Conservation (phyloP, 1,140 invertebrate genomes). For the Leptonema lineaticorne region DNA sequence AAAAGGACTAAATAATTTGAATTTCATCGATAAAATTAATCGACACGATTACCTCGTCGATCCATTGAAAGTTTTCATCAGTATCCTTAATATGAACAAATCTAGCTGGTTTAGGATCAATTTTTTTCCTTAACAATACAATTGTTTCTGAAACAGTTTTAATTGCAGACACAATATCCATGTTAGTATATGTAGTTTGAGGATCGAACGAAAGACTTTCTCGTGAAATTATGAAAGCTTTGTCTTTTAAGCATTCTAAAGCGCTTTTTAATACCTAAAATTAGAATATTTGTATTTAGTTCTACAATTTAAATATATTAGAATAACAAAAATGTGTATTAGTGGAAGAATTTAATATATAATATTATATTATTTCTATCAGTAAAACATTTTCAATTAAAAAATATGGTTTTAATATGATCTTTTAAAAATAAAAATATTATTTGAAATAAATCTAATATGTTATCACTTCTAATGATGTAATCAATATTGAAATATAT, state of each 20-base stretch:
- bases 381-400: too few species aligned
- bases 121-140: conserved; percentile 50
- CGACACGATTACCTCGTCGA: conserved; percentile 47
- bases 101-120: conserved; percentile 50
- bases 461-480: conserved; percentile 17
- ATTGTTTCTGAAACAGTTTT: conserved; percentile 51
- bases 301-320: too few species aligned
- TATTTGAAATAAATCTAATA: too few species aligned
- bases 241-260: conserved; percentile 48
- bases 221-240: conserved; percentile 56
- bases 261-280: conserved; percentile 50
- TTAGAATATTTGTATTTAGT: background rate
- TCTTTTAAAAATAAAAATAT: too few species aligned
- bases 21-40: background rate
- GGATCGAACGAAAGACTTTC: conserved; percentile 48
- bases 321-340: too few species aligned
- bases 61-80: conserved; percentile 49
- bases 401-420: too few species aligned
- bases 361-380: too few species aligned
- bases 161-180: conserved; percentile 51
- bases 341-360: too few species aligned
- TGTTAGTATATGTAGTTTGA: conserved; percentile 45
- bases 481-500: too few species aligned
- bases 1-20: background rate
- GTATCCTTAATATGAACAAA: conserved; percentile 47